A percentile compares a stretch with the other conserved stretches of the same genome.
Conservation (phyloP, 2,797 vertebrate genomes). For the Chromis chromis region DNA sequence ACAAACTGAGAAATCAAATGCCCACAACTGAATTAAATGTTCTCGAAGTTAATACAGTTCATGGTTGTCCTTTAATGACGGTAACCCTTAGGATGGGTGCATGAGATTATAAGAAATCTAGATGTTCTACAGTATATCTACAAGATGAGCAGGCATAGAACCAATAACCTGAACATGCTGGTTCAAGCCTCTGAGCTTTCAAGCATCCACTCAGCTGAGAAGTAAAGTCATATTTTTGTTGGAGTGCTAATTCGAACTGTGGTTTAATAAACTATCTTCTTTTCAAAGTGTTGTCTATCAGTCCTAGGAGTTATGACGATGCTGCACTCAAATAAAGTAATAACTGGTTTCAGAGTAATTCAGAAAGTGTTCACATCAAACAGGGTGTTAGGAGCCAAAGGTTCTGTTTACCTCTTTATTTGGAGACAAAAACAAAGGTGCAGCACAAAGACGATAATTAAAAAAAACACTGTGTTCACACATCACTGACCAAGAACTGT, state of each 20-base stretch:
- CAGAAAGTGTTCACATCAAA: neutral
- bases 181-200: constrained; percentile 12
- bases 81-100: neutral
- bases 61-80: constrained; percentile 27
- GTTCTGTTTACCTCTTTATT: no score
- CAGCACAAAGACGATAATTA: neutral
- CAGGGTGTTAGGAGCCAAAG: no score
- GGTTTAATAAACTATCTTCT: neutral
- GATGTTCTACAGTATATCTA: no score
- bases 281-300: neutral
- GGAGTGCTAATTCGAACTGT: neutral
- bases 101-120: constrained; percentile 1
- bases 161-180: neutral
- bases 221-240: neutral
- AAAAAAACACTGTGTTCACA: neutral
- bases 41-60: neutral
- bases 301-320: neutral
- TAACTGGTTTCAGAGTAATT: no score
- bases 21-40: neutral
- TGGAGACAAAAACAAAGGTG: neutral
- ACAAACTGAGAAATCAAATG: constrained; percentile 5
- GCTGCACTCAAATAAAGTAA: neutral
- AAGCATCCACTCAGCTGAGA: neutral
- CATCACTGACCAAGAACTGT: neutral
- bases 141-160: no score